These are phyloP conservation scores for Podarcis siculus DNA, from an alignment of 2,797 vertebrate genomes.

Conservation along the genomic window DNA sequence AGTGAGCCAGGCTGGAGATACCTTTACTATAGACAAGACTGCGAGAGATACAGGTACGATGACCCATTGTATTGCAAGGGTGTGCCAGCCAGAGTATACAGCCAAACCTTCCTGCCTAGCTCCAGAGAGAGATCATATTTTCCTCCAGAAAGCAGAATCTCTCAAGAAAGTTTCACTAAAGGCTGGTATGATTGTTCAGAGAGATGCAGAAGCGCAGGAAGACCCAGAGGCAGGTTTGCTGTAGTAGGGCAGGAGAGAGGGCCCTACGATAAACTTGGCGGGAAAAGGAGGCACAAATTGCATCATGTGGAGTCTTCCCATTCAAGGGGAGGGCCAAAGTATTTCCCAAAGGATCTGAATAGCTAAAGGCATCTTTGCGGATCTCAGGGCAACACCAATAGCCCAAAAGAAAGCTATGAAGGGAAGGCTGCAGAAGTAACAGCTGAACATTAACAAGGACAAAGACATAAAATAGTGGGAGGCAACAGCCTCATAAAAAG, in stretches of 20 bases:
- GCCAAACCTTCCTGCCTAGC: not conserved
- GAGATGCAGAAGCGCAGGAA: not conserved
- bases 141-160: not conserved
- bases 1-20: constrained; percentile 9
- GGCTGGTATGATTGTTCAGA: not conserved
- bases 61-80: not conserved
- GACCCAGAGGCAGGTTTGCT: not conserved
- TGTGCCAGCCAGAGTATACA: not conserved
- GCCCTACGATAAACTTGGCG: not conserved
- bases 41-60: not conserved
- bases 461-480: not conserved
- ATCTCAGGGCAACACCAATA: not conserved
- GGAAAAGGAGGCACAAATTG: not conserved
- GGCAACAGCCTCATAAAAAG: not conserved
- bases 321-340: not conserved
- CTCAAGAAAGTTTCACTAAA: not conserved
- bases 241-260: not conserved
- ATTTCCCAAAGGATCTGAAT: not conserved
- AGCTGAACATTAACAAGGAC: not conserved
- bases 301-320: not conserved
- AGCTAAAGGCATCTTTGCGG: not conserved
- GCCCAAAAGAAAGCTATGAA: not conserved
- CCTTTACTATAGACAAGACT: not conserved
- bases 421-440: not conserved
- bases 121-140: not conserved